A percentile compares a stretch with the other conserved stretches of the same genome.
phyloP scores from a whole-genome alignment of 2,113 vertebrate genomes.

The Falcunculus frontatus region DNA sequence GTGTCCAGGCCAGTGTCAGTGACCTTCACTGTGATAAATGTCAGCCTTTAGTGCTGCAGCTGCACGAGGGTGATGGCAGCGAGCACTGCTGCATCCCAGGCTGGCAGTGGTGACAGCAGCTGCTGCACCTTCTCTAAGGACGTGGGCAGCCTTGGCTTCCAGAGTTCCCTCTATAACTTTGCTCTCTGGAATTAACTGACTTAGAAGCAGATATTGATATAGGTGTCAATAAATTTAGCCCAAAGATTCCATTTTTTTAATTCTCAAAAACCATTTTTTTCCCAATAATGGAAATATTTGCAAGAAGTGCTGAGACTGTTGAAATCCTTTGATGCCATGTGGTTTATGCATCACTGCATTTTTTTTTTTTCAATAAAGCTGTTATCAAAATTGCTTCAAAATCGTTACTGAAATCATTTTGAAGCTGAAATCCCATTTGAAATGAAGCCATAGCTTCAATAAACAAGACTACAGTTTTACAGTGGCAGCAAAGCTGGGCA shows the following conservation, averaged over 20 bases:
- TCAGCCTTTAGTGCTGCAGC: neutral
- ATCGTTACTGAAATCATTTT: neutral
- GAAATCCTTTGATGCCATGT: neutral
- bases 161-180: neutral
- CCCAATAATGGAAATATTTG: neutral
- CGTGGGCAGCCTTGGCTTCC: neutral
- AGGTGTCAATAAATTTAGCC: neutral
- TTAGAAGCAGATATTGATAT: neutral
- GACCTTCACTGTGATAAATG: rapidly evolving
- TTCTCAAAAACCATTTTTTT: neutral
- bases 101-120: neutral
- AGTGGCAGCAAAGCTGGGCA: neutral
- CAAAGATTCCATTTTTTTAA: neutral
- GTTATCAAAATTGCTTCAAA: neutral
- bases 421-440: neutral
- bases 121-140: neutral
- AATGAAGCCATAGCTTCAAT: neutral
- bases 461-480: neutral
- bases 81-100: rapidly evolving
- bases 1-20: neutral
- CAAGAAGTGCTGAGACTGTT: neutral
- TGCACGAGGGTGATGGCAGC: rapidly evolving
- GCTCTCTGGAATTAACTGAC: neutral
- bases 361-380: neutral
- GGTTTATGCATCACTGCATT: neutral